Evolutionary conservation across 2,113 vertebrate species (phyloP).

Genomic region (Pleuronectes platessa): DNA sequence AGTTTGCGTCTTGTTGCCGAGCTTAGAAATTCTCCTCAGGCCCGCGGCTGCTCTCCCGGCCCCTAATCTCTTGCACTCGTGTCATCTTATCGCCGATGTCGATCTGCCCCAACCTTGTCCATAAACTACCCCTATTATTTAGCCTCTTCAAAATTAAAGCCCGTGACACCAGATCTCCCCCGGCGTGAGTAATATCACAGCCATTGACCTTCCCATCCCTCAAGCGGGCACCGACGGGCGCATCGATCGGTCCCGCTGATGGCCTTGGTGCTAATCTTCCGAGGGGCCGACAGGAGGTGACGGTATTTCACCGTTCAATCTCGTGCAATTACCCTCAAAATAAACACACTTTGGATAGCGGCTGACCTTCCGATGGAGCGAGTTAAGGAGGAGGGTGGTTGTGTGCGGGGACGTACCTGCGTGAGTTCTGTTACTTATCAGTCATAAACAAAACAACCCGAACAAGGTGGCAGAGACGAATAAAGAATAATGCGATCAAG

Average conservation of each 20-base stretch:
- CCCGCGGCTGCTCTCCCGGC: not conserved
- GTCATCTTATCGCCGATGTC: constrained; percentile 38
- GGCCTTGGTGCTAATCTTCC: constrained; percentile 73
- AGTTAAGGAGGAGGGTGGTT: constrained; percentile 30
- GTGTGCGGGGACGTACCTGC: not conserved
- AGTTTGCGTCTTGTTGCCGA: not conserved
- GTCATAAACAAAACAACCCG: constrained; percentile 34
- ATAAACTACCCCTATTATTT: constrained; percentile 65
- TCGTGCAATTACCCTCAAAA: constrained; percentile 73
- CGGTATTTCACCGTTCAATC: constrained; percentile 73
- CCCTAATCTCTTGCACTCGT: constrained; percentile 30
- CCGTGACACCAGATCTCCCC: constrained; percentile 51
- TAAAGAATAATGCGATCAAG: not conserved
- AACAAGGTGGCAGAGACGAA: constrained; percentile 11
- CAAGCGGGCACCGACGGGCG: constrained; percentile 42
- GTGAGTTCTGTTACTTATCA: constrained; percentile 42
- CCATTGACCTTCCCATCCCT: constrained; percentile 73
- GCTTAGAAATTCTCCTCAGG: not conserved
- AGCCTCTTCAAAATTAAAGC: constrained; percentile 69
- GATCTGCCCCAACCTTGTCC: constrained; percentile 52
- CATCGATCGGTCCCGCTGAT: constrained; percentile 64
- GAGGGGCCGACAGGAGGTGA: constrained; percentile 60
- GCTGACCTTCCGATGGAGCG: constrained; percentile 61
- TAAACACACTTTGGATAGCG: constrained; percentile 68
- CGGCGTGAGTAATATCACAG: constrained; percentile 53